A percentile compares a stretch with the other conserved stretches of the same genome.
phyloP scores from a whole-genome alignment of 2,113 vertebrate species.

The Microcebus murinus region DNA sequence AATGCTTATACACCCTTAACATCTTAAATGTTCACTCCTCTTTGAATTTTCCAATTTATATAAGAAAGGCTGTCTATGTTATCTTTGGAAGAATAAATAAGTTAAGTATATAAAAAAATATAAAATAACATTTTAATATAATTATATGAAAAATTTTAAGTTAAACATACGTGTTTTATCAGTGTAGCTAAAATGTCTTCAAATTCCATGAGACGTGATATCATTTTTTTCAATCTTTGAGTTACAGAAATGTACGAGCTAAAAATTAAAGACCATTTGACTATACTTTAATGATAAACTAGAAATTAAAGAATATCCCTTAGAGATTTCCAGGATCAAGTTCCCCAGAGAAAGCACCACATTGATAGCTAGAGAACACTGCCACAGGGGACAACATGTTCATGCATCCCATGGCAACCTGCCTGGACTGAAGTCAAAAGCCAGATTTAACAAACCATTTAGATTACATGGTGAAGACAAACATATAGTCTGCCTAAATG shows the following conservation, averaged over 20 bases:
- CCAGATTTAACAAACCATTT: slow-evolving; percentile 67
- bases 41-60: slow-evolving; percentile 80
- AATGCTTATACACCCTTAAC: slow-evolving; percentile 50
- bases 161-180: slow-evolving; percentile 75
- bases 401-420: slow-evolving; percentile 66
- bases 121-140: slow-evolving; percentile 54
- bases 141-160: slow-evolving; percentile 80
- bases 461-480: slow-evolving; percentile 23
- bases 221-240: slow-evolving; percentile 74
- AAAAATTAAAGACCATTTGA: slow-evolving; percentile 74
- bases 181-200: slow-evolving; percentile 72
- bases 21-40: slow-evolving; percentile 72
- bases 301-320: slow-evolving; percentile 79
- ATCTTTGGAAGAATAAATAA: slow-evolving; percentile 79
- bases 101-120: slow-evolving; percentile 79
- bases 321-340: slow-evolving; percentile 79
- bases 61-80: slow-evolving; percentile 79
- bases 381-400: slow-evolving; percentile 69
- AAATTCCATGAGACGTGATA: slow-evolving; percentile 77
- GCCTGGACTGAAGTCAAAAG: slow-evolving; percentile 60
- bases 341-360: slow-evolving; percentile 66
- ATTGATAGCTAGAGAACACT: slow-evolving; percentile 68
- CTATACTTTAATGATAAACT: slow-evolving; percentile 78
- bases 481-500: slow-evolving; percentile 44
- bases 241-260: slow-evolving; percentile 72